Base-by-base conservation (phyloP, 2,888 invertebrate genomes). In the Pecten maximus region DNA sequence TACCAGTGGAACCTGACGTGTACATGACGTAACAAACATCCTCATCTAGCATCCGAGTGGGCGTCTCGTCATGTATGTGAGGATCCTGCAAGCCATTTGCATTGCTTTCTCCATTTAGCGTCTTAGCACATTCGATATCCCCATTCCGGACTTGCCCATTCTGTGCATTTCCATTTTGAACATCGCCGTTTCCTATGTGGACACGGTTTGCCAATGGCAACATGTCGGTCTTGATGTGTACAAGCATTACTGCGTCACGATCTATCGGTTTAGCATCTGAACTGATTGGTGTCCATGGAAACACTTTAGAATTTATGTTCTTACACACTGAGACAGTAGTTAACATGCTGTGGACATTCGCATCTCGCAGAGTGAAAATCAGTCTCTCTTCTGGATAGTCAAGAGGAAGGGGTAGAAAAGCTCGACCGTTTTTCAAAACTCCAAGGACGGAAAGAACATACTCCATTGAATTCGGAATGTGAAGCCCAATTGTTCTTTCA, bases 1-100 rank as follows among this genome's bases (percentile, higher is more conserved):
- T 92, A 0, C 98, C 99, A 0, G 98, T 98, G 95, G 98, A 98
- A 23, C 99, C 99, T 40, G 99, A 99, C 86, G 98, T 98, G 95
- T 98, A 98, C 35, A 98, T 97, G 35, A 98, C 98, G 88, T 94
- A 94, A 28, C 93, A 91, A 40, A 93, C 92, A 89, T 94, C 93
- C 23, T 89, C 90, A 12, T 90, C 89, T 23, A 60, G 6, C 28
- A 60, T n/a, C 50, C 2, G 50, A 50, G 2, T 50, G 2, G 50
- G 8, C 50, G 19, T 16, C 19, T 50, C 19, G 16, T 16, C 16
- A 50, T 50, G 8, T 8, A 16, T 50, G 2, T 50, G 50, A 16
- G 2, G 50, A 16, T 16, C 16, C 16, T 50, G 10, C 2, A 50
- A 50, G 50, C 19, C 50, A 50, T 16, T 16, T 15, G 8, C 16